Evolutionary conservation across 2,888 invertebrate genomes (phyloP).

Genomic region (Diachrysia chrysitis): DNA sequence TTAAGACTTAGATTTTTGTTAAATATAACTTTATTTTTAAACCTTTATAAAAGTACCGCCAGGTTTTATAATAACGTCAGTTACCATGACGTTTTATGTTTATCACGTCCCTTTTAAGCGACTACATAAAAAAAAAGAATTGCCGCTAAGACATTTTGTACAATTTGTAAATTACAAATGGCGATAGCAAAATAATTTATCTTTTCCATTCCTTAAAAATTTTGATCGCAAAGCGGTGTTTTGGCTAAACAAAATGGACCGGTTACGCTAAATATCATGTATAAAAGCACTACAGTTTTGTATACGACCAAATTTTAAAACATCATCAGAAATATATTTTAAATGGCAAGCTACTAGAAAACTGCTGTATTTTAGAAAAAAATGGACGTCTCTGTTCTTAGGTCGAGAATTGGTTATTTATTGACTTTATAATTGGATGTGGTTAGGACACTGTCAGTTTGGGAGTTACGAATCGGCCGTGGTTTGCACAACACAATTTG

Average conservation of each 20-base stretch:
- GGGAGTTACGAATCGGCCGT: slow-evolving; percentile 61
- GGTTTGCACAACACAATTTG: slow-evolving; percentile 53
- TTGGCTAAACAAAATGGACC: slow-evolving; percentile 89
- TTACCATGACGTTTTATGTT: slow-evolving; percentile 62
- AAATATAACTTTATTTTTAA: slow-evolving; percentile 74
- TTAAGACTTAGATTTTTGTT: slow-evolving; percentile 77
- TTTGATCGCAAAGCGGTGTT: slow-evolving; percentile 85
- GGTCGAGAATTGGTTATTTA: slow-evolving; percentile 87
- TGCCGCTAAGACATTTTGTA: slow-evolving; percentile 71
- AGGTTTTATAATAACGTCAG: slow-evolving; percentile 66
- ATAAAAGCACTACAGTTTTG: slow-evolving; percentile 88
- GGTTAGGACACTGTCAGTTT: slow-evolving; percentile 75
- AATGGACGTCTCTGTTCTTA: slow-evolving; percentile 89
- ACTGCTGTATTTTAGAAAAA: slow-evolving; percentile 84
- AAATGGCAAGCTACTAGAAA: slow-evolving; percentile 88
- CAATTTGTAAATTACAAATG: slow-evolving; percentile 75
- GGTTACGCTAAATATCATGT: slow-evolving; percentile 86
- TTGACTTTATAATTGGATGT: slow-evolving; percentile 82
- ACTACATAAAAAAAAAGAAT: slow-evolving; percentile 72
- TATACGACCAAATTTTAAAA: slow-evolving; percentile 87
- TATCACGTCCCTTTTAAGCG: slow-evolving; percentile 78
- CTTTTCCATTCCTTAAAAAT: slow-evolving; percentile 66
- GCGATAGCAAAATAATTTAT: slow-evolving; percentile 86
- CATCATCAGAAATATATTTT: slow-evolving; percentile 86
- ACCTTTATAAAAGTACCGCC: slow-evolving; percentile 76